Base-by-base conservation (phyloP, 2,113 vertebrate genomes). In the Ceyx cyanopectus region DNA sequence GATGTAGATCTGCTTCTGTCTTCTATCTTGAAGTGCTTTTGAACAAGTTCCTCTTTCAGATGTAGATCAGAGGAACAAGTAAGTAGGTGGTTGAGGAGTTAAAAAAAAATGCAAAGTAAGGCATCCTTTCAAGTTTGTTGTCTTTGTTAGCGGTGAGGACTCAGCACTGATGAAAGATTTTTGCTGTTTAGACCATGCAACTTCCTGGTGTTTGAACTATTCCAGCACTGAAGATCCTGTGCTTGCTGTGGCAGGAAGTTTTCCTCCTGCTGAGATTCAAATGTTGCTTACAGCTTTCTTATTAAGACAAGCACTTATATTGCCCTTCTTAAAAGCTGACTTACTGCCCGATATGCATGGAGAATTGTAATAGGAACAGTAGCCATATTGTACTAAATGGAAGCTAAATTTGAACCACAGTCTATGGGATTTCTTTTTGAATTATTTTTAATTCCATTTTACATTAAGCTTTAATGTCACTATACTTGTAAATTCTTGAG, bases 11-110 rank as follows among this genome's bases (percentile, higher is more conserved):
- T 80, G 60, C 58, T 66, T 17, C 37, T 81, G 43, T 69, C 57
- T 72, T 83, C 66, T 72, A 83, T 51, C 34, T 88, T 83, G 9
- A 56, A 77, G 61, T 66, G 80, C 84, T 81, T 92, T 93, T 81
- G 80, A 88, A 90, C 83, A 88, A 88, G 40, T 21, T 70, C 37
- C 70, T 86, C 75, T 86, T 94, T 95, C 73, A 95, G 61, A 93
- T 81, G 61, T 45, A 81, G 69, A 90, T 93, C 85, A 94, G 73
- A 90, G 77, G 85, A 92, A 90, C 54, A 93, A 81, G 61, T 19
- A 85, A 92, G 77, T 85, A 93, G 65, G 80, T 88, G 40, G 57
- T 3, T 90, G 30, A 88, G 56, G 48, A 86, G 30, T 16, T 7
- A 72, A 88, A 85, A 88, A 88, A 85, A 82, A 85, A 81, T 30